These are phyloP conservation scores for Aldabrachelys gigantea DNA, from an alignment of 2,113 vertebrate species.

Conservation along the genomic window DNA sequence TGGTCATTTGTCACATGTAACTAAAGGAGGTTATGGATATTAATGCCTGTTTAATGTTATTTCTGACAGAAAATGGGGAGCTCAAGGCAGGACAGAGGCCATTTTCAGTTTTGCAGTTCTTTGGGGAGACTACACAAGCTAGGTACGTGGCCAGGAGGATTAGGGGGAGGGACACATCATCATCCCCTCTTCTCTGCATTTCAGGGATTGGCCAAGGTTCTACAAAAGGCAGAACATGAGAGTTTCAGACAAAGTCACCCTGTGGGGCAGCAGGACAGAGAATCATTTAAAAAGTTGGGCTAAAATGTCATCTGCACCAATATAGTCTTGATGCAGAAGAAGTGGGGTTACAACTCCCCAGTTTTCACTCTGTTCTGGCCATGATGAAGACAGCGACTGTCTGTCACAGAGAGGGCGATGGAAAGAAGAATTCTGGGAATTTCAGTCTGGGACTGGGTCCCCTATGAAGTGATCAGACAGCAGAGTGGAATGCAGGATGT, in stretches of 20 bases:
- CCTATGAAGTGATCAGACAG: no score
- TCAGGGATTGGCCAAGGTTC: no score
- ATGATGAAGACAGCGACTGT: not conserved
- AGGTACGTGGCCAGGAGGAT: no score
- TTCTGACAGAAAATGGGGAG: not conserved
- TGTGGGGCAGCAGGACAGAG: not conserved
- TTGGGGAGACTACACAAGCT: not conserved
- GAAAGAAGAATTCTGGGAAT: no score
- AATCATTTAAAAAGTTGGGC: not conserved
- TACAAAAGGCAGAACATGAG: not conserved
- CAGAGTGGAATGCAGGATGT: no score
- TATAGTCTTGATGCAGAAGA: accelerated
- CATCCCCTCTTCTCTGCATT: no score
- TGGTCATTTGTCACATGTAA: not conserved
- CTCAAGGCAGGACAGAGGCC: not conserved
- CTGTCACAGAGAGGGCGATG: no score
- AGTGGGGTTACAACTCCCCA: not conserved
- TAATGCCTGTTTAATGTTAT: not conserved
- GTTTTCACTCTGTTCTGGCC: not conserved
- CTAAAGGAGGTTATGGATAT: not conserved
- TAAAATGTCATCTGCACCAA: not conserved
- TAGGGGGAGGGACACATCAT: no score
- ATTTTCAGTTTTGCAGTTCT: not conserved
- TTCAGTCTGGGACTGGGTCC: no score
- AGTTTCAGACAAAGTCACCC: not conserved